Evolutionary conservation across 2,113 vertebrate genomes (phyloP).

Genomic region (Phyllopteryx taeniolatus): DNA sequence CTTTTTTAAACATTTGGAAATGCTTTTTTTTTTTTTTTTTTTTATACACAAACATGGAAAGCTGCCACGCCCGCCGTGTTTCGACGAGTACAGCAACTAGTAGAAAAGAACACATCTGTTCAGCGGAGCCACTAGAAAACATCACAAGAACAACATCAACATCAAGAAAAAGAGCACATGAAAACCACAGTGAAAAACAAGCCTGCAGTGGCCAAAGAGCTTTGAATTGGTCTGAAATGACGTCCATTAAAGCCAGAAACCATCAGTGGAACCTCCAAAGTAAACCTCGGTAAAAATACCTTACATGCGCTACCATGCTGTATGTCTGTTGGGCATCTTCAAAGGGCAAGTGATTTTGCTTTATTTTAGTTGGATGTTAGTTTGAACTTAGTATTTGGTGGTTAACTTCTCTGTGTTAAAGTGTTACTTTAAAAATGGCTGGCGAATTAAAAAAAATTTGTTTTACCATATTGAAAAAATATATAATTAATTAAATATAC

Average conservation of each 20-base stretch:
- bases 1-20: constrained; percentile 17
- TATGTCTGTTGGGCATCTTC: too few relatives aligned
- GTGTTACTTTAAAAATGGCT: too few relatives aligned
- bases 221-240: constrained; percentile 7
- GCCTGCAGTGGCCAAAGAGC: constrained; percentile 39
- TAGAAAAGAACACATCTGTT: constrained; percentile 63
- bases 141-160: constrained; percentile 63
- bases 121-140: constrained; percentile 62
- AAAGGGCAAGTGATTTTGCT: too few relatives aligned
- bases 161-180: constrained; percentile 50
- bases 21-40: constrained; percentile 13
- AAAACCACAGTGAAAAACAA: constrained; percentile 57
- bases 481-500: too few relatives aligned
- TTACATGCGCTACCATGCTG: too few relatives aligned
- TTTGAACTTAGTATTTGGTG: too few relatives aligned
- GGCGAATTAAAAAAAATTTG: too few relatives aligned
- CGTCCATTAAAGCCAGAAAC: constrained; percentile 40
- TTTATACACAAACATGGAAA: constrained; percentile 60
- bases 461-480: too few relatives aligned
- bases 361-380: too few relatives aligned
- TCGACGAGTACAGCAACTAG: constrained; percentile 36
- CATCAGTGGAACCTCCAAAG: constrained; percentile 8
- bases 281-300: neutral
- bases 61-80: constrained; percentile 53
- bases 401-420: too few relatives aligned